Percentiles rank a stretch among this genome's conserved stretches.
These are phyloP conservation scores for Chiloscyllium plagiosum DNA, from an alignment of 2,113 vertebrate genomes.

Conservation along the genomic window DNA sequence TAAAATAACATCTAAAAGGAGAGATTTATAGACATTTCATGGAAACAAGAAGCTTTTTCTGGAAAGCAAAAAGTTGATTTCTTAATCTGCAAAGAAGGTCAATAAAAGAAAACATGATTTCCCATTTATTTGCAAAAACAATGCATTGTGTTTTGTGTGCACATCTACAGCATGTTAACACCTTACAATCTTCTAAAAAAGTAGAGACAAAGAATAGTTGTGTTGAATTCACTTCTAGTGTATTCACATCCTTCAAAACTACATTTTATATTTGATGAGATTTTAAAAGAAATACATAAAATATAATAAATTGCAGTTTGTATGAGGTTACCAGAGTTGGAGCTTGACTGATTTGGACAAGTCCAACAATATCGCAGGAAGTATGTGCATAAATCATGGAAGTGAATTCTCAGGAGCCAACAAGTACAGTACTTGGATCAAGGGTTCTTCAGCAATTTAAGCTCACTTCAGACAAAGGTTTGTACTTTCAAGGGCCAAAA, in stretches of 20 bases:
- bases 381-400: background rate
- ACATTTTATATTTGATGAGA: background rate
- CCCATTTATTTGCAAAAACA: background rate
- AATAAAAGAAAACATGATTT: background rate
- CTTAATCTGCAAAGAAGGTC: background rate
- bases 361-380: background rate
- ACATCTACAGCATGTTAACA: background rate
- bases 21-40: conserved; percentile 21
- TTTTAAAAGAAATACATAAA: background rate
- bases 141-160: background rate
- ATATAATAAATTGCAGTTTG: background rate
- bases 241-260: background rate
- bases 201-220: background rate
- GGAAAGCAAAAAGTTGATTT: background rate
- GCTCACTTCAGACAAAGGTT: conserved; percentile 25
- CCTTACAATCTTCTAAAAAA: background rate
- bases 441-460: background rate
- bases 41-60: background rate
- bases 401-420: background rate
- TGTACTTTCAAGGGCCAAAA: conserved; percentile 23
- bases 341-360: background rate
- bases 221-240: background rate
- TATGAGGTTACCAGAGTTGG: background rate
- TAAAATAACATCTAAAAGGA: background rate
- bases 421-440: conserved; percentile 11